Evolutionary conservation across 2,888 invertebrate genomes (phyloP), one percentile per base, ranked within the genome.

Genomic region (Diploptera punctata): DNA sequence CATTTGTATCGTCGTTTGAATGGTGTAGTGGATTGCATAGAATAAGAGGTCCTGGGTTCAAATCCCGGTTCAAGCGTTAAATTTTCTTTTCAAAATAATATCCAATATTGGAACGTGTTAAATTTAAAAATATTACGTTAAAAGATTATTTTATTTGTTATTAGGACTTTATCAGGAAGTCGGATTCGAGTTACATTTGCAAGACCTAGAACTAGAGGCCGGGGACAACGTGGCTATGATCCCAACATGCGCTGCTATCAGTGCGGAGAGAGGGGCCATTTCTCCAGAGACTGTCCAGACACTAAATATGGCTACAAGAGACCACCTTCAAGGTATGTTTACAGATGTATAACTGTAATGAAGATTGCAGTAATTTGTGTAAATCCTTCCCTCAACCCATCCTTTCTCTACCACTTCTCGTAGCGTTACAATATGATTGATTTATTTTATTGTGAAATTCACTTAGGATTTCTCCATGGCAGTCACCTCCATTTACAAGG

Each of bases 221-320:
- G 83, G 16, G 84, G 85, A 4, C 78, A 84, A 47, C 79, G 85
- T 60, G 84, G 84, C 72, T 87, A 86, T 80, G 87, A 87, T 77
- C 85, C 86, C 61, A 86, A 86, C 77, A 83, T 87, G 83, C 79
- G 87, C 44, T 88, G 87, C 79, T 88, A 87, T 78, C 86, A 87
- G 77, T 88, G 87, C 79, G 87, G 87, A 16, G 85, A 86, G 75
- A 82, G 83, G 43, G 87, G 87, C 10, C 87, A 88, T 78, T 88
- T 88, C 79, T 87, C 87, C 69, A 79, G 87, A 69, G 87, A 87
- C 78, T 88, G 88, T 76, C 84, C 84, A 0, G 85, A 85, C 65
- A 75, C 78, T 44, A 78, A 77, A 74, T 78, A 77, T 70, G 79
- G 79, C 61, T 78, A 78, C 75, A 77, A 77, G 73, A 72, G 79